phyloP scores from a whole-genome alignment of 2,888 invertebrate species.

The Acrocera orbiculus region DNA sequence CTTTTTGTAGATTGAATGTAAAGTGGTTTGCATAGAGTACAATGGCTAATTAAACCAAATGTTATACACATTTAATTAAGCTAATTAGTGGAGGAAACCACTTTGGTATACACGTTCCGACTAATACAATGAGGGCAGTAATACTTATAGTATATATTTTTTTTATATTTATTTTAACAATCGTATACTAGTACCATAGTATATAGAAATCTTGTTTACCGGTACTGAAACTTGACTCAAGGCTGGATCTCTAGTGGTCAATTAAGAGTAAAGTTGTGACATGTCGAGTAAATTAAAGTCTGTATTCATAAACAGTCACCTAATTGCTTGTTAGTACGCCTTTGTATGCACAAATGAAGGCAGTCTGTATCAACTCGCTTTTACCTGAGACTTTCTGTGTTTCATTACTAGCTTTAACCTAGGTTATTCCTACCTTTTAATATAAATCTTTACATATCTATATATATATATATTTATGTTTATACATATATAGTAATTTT shows the following conservation, averaged over 20 bases:
- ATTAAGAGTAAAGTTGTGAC: constrained; percentile 18
- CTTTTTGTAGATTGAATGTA: constrained; percentile 18
- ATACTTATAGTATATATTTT: constrained; percentile 1
- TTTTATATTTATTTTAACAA: background rate
- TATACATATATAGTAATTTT: too few relatives aligned
- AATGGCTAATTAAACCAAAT: constrained; percentile 19
- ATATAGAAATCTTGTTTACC: background rate
- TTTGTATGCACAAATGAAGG: constrained; percentile 15
- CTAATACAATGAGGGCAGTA: background rate
- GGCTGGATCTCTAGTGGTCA: constrained; percentile 13
- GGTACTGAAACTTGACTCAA: background rate
- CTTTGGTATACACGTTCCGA: constrained; percentile 1
- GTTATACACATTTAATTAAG: constrained; percentile 19
- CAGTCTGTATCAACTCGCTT: too few relatives aligned
- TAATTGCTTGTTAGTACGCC: constrained; percentile 18
- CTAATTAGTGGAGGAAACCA: constrained; percentile 17
- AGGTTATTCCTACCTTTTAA: too few relatives aligned
- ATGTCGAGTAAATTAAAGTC: constrained; percentile 18
- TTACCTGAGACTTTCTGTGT: too few relatives aligned
- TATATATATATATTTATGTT: too few relatives aligned
- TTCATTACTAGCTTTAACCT: too few relatives aligned
- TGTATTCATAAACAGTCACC: constrained; percentile 18
- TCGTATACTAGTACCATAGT: background rate
- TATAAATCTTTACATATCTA: too few relatives aligned
- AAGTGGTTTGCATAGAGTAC: constrained; percentile 16